phyloP scores from a whole-genome alignment of 2,113 vertebrate species.

The Nicator chloris region DNA sequence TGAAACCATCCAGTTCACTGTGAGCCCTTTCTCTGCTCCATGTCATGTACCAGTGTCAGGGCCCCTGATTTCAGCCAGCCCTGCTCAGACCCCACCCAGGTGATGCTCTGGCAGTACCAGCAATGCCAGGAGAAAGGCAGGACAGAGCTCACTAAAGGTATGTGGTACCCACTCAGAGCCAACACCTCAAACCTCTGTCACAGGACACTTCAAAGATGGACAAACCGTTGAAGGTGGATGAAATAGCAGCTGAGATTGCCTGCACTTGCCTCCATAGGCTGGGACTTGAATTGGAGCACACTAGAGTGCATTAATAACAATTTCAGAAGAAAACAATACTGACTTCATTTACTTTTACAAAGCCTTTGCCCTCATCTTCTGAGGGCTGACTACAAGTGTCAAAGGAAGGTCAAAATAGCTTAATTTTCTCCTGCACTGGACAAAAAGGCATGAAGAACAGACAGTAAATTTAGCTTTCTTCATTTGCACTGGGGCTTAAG shows the following conservation, averaged over 20 bases:
- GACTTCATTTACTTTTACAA: background rate
- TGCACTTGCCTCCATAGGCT: background rate
- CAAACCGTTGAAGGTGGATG: background rate
- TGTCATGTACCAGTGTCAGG: background rate
- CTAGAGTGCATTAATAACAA: background rate
- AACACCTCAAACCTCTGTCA: background rate
- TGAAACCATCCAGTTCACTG: background rate
- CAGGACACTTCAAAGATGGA: background rate
- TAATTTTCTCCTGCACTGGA: background rate
- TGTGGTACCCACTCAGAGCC: background rate
- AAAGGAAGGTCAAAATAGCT: constrained; percentile 38
- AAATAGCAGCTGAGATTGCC: background rate
- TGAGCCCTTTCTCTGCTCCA: background rate
- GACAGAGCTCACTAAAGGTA: background rate
- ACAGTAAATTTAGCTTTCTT: background rate
- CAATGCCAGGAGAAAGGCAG: background rate
- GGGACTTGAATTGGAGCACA: background rate
- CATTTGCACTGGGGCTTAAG: background rate
- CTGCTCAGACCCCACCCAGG: background rate
- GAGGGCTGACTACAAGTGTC: background rate
- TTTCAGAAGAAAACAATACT: background rate
- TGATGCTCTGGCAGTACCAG: background rate
- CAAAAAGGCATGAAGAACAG: background rate
- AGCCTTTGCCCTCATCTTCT: background rate
- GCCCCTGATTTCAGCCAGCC: background rate